Conservation (phyloP, 2,113 vertebrate species). For the Dromiciops gliroides region DNA sequence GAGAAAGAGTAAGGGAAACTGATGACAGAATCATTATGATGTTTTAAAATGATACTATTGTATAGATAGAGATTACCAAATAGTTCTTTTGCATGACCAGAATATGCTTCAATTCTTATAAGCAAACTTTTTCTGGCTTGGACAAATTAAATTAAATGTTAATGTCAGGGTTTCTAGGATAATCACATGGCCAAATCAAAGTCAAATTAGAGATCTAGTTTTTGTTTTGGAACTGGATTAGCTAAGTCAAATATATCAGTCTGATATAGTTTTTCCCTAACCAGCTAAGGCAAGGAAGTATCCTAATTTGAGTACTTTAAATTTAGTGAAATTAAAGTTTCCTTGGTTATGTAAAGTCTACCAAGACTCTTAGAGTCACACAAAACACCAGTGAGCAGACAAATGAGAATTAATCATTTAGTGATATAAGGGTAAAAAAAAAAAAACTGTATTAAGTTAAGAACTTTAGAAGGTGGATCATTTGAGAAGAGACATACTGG, state of each 20-base stretch:
- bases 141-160: conserved; percentile 23
- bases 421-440: neutral
- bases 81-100: neutral
- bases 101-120: neutral
- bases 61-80: neutral
- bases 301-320: neutral
- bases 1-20: neutral
- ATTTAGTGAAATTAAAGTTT: neutral
- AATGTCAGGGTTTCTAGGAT: conserved; percentile 36
- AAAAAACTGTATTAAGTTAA: neutral
- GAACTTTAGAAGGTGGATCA: neutral
- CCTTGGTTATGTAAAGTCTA: neutral
- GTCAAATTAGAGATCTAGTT: neutral
- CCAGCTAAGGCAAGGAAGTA: neutral
- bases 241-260: conserved; percentile 8
- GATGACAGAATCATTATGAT: neutral
- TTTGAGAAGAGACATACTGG: neutral
- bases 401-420: neutral
- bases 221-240: conserved; percentile 10
- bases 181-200: conserved; percentile 19
- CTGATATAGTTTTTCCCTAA: neutral
- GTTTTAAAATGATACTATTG: neutral
- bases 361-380: neutral
- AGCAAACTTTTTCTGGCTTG: conserved; percentile 17
- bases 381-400: neutral